Percentiles rank a stretch among this genome's conserved stretches.
These are phyloP conservation scores for Heliconius hortense DNA, from an alignment of 2,888 invertebrate species.

Conservation along the genomic window DNA sequence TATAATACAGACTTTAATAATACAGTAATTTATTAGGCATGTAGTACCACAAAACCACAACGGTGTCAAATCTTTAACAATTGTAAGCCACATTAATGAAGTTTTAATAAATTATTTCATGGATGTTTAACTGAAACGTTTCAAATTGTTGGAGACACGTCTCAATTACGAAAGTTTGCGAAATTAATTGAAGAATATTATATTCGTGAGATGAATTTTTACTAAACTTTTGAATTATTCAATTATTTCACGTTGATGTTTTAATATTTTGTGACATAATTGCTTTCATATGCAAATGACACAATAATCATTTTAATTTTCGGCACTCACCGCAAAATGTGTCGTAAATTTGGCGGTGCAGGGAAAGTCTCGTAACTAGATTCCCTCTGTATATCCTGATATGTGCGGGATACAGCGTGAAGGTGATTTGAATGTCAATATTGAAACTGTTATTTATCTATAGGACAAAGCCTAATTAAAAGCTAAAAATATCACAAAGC, in stretches of 20 bases:
- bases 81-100: background rate
- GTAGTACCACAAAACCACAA: background rate
- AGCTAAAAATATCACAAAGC: background rate
- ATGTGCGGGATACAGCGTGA: too few species aligned
- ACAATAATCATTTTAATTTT: background rate
- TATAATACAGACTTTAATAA: background rate
- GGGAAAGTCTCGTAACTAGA: too few species aligned
- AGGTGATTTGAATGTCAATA: background rate
- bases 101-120: slow-evolving; percentile 16
- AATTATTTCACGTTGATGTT: background rate
- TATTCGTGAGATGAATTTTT: slow-evolving; percentile 19
- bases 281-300: background rate
- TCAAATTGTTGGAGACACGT: slow-evolving; percentile 23
- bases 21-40: background rate
- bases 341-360: too few species aligned
- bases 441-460: background rate
- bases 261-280: slow-evolving; percentile 1
- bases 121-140: slow-evolving; percentile 19
- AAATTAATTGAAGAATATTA: slow-evolving; percentile 22
- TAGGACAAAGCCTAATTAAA: background rate
- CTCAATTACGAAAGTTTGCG: slow-evolving; percentile 24
- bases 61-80: background rate
- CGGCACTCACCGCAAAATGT: background rate
- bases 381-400: too few species aligned
- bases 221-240: slow-evolving; percentile 18